Evolutionary conservation across 2,797 vertebrate genomes (phyloP), one percentile per base, ranked within the genome.

Genomic region (Artibeus jamaicensis): DNA sequence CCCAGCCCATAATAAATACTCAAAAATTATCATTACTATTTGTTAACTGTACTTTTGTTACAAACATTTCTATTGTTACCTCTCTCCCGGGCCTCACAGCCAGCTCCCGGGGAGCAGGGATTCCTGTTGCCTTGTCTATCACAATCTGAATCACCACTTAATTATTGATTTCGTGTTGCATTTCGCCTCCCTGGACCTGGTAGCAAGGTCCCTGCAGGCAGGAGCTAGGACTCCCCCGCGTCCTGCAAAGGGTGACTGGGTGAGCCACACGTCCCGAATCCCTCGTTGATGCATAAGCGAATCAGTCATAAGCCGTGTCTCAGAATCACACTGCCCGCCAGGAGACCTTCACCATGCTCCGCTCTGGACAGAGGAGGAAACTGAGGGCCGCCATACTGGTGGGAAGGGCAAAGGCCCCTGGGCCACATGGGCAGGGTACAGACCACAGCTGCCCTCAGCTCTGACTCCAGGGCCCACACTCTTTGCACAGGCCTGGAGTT

Each of bases 91-190:
- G 82, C 74, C 46, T 29, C 22, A 5, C 0, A 0, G 14, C 1
- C 21, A 77, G 93, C 9, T 19, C 12, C 77, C 6, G 5, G 15
- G 46, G 46, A 15, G 3, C 0, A 9, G 14, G 7, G 48, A 48
- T 59, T 5, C 0, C 22, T 4, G 24, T 3, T 9, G 1, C 26
- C 34, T 32, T 19, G 34, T 46, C 62, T 32, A 9, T n/a, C 0
- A 2, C 21, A 2, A 24, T 42, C 16, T 26, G 2, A 62, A 4
- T 18, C 29, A n/a, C 50, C 70, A 1, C 14, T 2, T 11, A 2
- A 1, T 0, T 11, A 62, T 59, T 29, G 0, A 0, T 0, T 32
- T 8, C 5, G 0, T 10, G 6, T 3, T 32, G 10, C 6, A 0
- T 59, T 34, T 59, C 12, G 12, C 46, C 39, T 68, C 6, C 86